Conservation (phyloP, 2,113 vertebrate species). For the Corythoichthys intestinalis region DNA sequence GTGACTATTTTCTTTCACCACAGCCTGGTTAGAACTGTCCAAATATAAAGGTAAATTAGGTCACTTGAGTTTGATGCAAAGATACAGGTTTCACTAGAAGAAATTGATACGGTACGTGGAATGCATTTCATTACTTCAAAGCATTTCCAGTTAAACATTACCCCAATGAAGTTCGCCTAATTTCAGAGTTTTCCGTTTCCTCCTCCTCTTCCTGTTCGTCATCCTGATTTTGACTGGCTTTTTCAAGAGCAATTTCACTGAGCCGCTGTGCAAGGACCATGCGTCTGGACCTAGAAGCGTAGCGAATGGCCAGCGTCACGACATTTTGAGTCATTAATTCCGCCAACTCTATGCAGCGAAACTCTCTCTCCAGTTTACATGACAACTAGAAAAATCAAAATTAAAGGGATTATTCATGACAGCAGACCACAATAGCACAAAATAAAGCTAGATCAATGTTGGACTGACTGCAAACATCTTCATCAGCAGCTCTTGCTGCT, state of each 20-base stretch:
- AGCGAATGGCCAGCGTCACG: constrained; percentile 86
- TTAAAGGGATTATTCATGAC: background rate
- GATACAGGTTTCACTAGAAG: background rate
- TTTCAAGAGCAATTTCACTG: constrained; percentile 83
- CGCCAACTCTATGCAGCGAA: constrained; percentile 89
- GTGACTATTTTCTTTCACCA: constrained; percentile 37
- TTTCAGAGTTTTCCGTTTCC: constrained; percentile 65
- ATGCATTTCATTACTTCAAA: background rate
- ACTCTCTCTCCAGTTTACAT: constrained; percentile 91
- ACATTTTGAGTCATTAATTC: constrained; percentile 87
- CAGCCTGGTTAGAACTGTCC: constrained; percentile 37
- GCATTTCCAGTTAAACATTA: constrained; percentile 44
- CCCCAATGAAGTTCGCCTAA: constrained; percentile 57
- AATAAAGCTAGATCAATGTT: too few relatives aligned
- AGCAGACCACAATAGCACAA: background rate
- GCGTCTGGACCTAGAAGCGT: constrained; percentile 85
- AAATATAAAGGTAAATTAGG: background rate
- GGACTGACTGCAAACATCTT: constrained; percentile 95
- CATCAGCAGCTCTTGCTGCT: constrained; percentile 93
- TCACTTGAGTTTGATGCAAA: background rate
- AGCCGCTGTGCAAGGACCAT: constrained; percentile 86
- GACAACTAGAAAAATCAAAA: constrained; percentile 76
- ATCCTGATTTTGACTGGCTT: constrained; percentile 71
- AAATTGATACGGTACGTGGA: too few relatives aligned
- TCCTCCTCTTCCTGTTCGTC: constrained; percentile 61